These are phyloP conservation scores for Meghimatium bilineatum DNA, from an alignment of 2,888 invertebrate species.

Conservation along the genomic window DNA sequence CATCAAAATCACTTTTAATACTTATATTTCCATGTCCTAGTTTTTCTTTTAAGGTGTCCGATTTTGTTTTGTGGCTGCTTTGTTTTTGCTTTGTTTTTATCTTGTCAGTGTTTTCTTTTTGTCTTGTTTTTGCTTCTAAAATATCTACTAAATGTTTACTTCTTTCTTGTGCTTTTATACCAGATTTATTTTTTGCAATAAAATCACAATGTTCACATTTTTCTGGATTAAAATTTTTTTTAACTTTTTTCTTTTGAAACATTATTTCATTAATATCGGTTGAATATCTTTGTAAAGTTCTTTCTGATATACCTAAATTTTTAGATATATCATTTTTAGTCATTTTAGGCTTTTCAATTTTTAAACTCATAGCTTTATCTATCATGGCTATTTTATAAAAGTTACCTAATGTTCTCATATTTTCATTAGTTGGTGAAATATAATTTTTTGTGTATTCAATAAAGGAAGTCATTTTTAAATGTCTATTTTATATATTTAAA, in stretches of 20 bases:
- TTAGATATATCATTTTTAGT: constrained; percentile 18
- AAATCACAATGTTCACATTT: constrained; percentile 12
- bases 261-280: constrained; percentile 20
- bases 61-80: constrained; percentile 8
- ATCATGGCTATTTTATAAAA: constrained; percentile 11
- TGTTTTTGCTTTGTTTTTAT: background rate
- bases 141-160: background rate
- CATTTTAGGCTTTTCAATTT: constrained; percentile 22
- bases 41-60: constrained; percentile 4
- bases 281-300: constrained; percentile 29
- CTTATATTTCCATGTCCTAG: background rate
- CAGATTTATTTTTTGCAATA: constrained; percentile 7
- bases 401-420: constrained; percentile 12
- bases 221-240: background rate
- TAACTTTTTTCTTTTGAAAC: constrained; percentile 23
- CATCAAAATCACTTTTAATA: constrained; percentile 4
- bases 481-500: background rate
- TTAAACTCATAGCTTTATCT: constrained; percentile 22
- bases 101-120: background rate
- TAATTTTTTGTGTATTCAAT: constrained; percentile 20
- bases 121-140: background rate
- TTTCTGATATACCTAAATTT: constrained; percentile 17
- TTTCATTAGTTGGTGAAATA: constrained; percentile 7
- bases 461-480: background rate
- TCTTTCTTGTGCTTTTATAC: background rate